Conservation (phyloP, 2,113 vertebrate species). For the Oceanites oceanicus region DNA sequence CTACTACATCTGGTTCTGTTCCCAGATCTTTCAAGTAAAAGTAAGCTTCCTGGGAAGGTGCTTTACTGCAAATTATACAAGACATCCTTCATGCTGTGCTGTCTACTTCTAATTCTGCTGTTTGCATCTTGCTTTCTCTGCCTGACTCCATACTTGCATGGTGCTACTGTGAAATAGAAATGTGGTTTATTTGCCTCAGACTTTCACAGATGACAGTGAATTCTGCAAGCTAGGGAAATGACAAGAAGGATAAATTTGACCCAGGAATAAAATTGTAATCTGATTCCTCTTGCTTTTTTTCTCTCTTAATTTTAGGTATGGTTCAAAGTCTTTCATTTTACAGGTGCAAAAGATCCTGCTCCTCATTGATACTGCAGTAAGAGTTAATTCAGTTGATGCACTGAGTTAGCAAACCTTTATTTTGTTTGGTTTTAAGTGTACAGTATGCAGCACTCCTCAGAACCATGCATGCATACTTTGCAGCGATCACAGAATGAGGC, state of each 20-base stretch:
- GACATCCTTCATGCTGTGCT: not conserved
- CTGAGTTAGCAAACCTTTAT: not conserved
- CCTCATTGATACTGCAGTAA: not conserved
- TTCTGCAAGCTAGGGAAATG: not conserved
- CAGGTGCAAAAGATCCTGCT: not conserved
- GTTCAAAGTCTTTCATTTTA: not conserved
- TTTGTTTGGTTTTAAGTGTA: not conserved
- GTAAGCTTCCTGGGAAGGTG: not conserved
- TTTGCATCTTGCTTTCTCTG: not conserved
- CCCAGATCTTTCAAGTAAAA: not conserved
- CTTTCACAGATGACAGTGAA: not conserved
- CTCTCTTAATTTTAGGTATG: not conserved
- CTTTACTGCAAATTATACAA: not conserved
- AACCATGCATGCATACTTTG: accelerated
- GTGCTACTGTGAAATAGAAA: not conserved
- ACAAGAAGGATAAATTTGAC: not conserved
- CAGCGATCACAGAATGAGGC: not conserved
- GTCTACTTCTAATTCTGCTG: not conserved
- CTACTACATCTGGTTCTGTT: not conserved
- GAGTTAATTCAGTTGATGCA: not conserved
- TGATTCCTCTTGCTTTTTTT: not conserved
- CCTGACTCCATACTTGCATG: not conserved
- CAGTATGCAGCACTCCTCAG: not conserved
- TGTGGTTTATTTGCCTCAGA: not conserved
- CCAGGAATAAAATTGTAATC: not conserved